Percentiles rank a stretch among this genome's conserved stretches.
phyloP scores from a whole-genome alignment of 2,113 vertebrate genomes.

The Larimichthys polyactis region DNA sequence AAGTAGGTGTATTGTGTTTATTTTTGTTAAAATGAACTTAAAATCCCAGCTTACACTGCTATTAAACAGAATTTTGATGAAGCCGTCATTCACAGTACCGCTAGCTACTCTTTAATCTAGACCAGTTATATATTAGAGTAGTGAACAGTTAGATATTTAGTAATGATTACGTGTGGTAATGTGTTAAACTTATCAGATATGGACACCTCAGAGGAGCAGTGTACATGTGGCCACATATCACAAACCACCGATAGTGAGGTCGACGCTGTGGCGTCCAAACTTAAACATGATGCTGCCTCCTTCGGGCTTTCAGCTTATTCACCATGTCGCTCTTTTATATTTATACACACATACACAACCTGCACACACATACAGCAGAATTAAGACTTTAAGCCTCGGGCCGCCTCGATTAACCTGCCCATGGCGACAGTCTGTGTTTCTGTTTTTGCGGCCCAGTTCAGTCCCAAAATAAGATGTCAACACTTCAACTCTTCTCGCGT shows the following conservation, averaged over 20 bases:
- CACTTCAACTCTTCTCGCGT: slow-evolving; percentile 1
- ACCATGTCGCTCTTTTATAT: background rate
- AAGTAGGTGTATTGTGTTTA: too few relatives aligned
- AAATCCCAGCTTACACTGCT: background rate
- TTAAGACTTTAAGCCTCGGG: background rate
- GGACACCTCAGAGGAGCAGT: background rate
- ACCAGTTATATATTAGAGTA: background rate
- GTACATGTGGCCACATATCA: slow-evolving; percentile 8
- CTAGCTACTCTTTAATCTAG: background rate
- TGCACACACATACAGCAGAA: background rate
- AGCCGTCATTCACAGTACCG: background rate
- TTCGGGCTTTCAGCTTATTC: slow-evolving; percentile 10
- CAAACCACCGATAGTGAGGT: background rate
- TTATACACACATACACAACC: background rate
- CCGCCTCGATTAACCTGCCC: background rate
- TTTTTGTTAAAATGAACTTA: too few relatives aligned
- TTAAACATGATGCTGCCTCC: background rate
- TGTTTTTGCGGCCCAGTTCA: slow-evolving; percentile 17
- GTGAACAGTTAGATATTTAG: background rate
- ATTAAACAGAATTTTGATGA: background rate
- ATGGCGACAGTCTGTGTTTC: background rate
- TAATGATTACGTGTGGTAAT: background rate
- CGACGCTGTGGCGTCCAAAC: background rate
- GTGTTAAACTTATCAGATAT: background rate
- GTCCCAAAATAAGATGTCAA: slow-evolving; percentile 28